A percentile compares a stretch with the other conserved stretches of the same genome.
Conservation (phyloP, 1,140 invertebrate species). For the Saccostrea cuccullata region DNA sequence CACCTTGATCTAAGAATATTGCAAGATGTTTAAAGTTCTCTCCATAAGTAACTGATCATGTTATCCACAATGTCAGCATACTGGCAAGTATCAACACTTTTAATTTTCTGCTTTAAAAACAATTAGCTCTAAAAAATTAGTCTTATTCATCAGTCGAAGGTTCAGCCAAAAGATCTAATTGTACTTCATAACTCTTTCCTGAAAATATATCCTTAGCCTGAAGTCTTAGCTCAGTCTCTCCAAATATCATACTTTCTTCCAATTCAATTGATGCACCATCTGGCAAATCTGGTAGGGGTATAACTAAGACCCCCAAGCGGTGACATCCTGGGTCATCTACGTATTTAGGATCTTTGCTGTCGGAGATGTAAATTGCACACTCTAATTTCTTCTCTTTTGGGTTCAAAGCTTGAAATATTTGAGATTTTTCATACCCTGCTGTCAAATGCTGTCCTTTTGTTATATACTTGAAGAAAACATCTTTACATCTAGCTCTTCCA, state of each 20-base stretch:
- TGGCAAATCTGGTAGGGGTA: slow-evolving; percentile 31
- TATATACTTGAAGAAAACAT: slow-evolving; percentile 50
- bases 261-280: slow-evolving; percentile 32
- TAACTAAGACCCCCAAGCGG: slow-evolving; percentile 38
- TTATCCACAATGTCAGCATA: too few species aligned
- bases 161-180: slow-evolving; percentile 36
- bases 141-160: background rate
- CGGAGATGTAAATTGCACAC: slow-evolving; percentile 46
- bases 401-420: slow-evolving; percentile 47
- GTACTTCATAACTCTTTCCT: slow-evolving; percentile 26
- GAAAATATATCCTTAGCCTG: slow-evolving; percentile 43
- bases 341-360: slow-evolving; percentile 30
- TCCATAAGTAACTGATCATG: too few species aligned
- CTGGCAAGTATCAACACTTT: too few species aligned
- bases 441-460: slow-evolving; percentile 44
- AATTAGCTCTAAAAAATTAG: background rate
- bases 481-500: slow-evolving; percentile 38
- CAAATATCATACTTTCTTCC: slow-evolving; percentile 49
- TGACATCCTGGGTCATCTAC: slow-evolving; percentile 41
- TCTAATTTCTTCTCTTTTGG: slow-evolving; percentile 41
- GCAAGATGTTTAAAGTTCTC: too few species aligned
- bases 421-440: slow-evolving; percentile 39
- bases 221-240: slow-evolving; percentile 45
- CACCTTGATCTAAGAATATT: too few species aligned
- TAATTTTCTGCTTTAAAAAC: background rate